These are phyloP conservation scores for Chirona hameri DNA, from an alignment of 2,888 invertebrate species.

Conservation along the genomic window DNA sequence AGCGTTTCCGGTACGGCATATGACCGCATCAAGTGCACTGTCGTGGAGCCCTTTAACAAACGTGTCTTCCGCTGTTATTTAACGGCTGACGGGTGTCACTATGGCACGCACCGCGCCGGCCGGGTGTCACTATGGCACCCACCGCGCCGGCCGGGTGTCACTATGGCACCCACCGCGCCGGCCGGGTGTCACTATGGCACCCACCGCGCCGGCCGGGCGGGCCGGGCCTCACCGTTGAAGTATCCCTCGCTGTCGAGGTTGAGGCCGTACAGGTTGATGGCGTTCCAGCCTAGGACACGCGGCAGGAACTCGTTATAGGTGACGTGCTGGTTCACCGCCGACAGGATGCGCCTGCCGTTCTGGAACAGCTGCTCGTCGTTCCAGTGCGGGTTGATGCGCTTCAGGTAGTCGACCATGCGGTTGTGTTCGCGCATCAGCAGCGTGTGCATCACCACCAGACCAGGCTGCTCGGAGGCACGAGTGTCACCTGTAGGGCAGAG, in stretches of 20 bases:
- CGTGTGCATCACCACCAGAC: constrained; percentile 80
- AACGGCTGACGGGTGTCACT: too few relatives aligned
- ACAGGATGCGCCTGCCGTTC: constrained; percentile 69
- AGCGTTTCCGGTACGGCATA: too few relatives aligned
- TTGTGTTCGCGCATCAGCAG: constrained; percentile 87
- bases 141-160: too few relatives aligned
- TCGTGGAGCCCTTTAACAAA: too few relatives aligned
- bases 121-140: too few relatives aligned
- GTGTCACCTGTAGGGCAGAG: constrained; percentile 62
- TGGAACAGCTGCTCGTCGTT: constrained; percentile 79
- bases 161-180: too few relatives aligned
- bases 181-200: too few relatives aligned
- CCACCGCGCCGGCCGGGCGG: too few relatives aligned
- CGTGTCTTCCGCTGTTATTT: too few relatives aligned
- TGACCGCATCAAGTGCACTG: too few relatives aligned
- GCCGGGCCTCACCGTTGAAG: constrained; percentile 53
- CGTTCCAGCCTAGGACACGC: constrained; percentile 82
- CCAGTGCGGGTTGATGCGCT: constrained; percentile 84
- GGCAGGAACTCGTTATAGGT: constrained; percentile 88
- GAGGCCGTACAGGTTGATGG: constrained; percentile 80
- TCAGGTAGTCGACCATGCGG: constrained; percentile 72
- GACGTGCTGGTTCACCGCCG: constrained; percentile 74
- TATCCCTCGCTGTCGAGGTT: constrained; percentile 77
- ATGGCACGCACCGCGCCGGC: too few relatives aligned
- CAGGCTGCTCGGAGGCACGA: constrained; percentile 88